Evolutionary conservation across 2,888 invertebrate genomes (phyloP), one percentile per base, ranked within the genome.

Genomic region (Platycheirus albimanus): DNA sequence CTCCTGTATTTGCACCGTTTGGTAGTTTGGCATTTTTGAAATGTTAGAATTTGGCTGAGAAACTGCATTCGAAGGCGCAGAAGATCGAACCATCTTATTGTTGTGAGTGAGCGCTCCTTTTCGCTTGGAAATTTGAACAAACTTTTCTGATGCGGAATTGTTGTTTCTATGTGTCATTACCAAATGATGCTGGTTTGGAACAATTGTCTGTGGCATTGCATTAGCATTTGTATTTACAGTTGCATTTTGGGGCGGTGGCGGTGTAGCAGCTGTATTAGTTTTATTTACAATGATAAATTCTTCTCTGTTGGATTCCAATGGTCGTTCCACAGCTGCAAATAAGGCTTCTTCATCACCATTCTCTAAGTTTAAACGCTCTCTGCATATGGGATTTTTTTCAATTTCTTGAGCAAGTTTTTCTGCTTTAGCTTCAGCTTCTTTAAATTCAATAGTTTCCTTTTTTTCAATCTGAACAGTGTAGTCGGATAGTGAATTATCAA

Each of bases 401-500:
- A 99, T 99, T 91, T 98, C 98, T 47, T 94, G 95, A 0, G 99
- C 99, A 85, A 99, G 95, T 89, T 95, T 95, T 56, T 95, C 95
- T 0, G 99, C 99, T 89, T 96, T 95, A 11, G 89, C 89, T 85
- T 91, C 92, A 51, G 91, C 91, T 80, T 91, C 91, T 85, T 95
- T 95, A 87, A 95, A 98, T 89, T 98, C 97, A 87, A 96, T 94
- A 3, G 97, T 95, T 88, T 98, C 97, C 87, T 94, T 95, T 87
- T 95, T 94, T 89, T 97, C 95, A 87, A 99, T 92, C 85, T 94
- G 95, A 87, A 97, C 94, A 85, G 99, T 99, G 89, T 99, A 99
- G 41, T 97, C 97, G n/a, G 95, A 93, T 86, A 99, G 91, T 81
- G 96, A 95, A 88, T 97, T 96, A 89, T 98, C 97, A 90, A 96